phyloP scores from a whole-genome alignment of 30 jellyfish, hydroid and myxozoan genomes.

The Aurelia sp. region DNA sequence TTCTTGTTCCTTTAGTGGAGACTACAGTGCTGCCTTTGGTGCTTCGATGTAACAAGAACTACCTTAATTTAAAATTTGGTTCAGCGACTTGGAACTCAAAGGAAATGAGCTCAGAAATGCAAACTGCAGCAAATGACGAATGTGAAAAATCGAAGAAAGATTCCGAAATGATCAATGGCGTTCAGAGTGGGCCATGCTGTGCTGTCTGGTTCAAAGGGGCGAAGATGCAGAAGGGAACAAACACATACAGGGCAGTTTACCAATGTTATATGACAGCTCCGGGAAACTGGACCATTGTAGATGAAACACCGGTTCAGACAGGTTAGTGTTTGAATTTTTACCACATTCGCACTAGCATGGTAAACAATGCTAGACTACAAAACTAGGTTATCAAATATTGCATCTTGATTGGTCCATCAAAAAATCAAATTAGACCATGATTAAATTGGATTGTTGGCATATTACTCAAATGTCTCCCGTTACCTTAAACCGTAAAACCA shows the following conservation, averaged over 20 bases:
- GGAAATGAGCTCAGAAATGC: neutral
- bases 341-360: no score
- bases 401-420: no score
- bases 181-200: neutral
- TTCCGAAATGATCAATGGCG: no score
- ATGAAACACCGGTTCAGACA: no score
- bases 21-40: slow-evolving; percentile 12
- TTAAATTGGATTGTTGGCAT: no score
- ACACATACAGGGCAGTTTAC: slow-evolving; percentile 22
- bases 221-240: neutral
- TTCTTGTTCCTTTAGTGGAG: neutral
- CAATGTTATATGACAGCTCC: neutral
- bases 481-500: no score
- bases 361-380: no score
- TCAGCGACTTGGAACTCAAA: slow-evolving; percentile 11
- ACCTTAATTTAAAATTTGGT: neutral
- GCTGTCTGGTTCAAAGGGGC: neutral
- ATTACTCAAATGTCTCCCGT: no score
- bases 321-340: no score
- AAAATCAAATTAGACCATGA: no score
- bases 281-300: neutral
- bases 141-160: neutral
- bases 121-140: neutral
- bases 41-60: slow-evolving; percentile 4
- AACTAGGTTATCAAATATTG: no score